A percentile compares a stretch with the other conserved stretches of the same genome.
phyloP scores from a whole-genome alignment of 1,140 invertebrate genomes.

The Conus ventricosus region DNA sequence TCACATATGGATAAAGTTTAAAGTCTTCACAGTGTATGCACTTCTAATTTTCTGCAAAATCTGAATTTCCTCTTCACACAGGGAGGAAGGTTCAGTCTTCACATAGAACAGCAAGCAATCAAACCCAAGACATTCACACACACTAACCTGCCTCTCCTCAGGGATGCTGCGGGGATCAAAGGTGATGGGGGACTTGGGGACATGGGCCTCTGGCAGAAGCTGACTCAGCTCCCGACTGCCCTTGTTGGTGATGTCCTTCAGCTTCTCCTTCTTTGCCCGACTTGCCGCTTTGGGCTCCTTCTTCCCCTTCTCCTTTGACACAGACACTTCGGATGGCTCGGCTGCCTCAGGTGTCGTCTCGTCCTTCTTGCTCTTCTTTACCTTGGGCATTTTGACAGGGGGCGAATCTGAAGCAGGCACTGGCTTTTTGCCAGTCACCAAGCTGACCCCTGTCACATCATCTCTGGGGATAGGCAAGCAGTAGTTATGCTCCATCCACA shows the following conservation, averaged over 20 bases:
- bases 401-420: not conserved
- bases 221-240: conserved; percentile 67
- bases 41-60: too few species aligned
- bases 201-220: conserved; percentile 58
- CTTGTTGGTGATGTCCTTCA: conserved; percentile 65
- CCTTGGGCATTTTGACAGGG: not conserved
- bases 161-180: conserved; percentile 65
- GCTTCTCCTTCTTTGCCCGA: conserved; percentile 44
- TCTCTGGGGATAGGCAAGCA: conserved; percentile 57
- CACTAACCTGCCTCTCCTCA: conserved; percentile 59
- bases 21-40: too few species aligned
- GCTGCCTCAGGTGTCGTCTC: not conserved
- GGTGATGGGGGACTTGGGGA: conserved; percentile 64
- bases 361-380: conserved; percentile 38
- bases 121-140: too few species aligned
- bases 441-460: not conserved
- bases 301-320: conserved; percentile 43
- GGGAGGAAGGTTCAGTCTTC: too few species aligned
- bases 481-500: conserved; percentile 72
- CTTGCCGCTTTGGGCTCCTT: conserved; percentile 39
- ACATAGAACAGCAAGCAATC: too few species aligned
- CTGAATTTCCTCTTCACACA: too few species aligned
- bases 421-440: not conserved
- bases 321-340: not conserved
- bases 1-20: too few species aligned